These are phyloP conservation scores for Hyppa rectilinea DNA, from an alignment of 2,888 invertebrate species.

Conservation along the genomic window DNA sequence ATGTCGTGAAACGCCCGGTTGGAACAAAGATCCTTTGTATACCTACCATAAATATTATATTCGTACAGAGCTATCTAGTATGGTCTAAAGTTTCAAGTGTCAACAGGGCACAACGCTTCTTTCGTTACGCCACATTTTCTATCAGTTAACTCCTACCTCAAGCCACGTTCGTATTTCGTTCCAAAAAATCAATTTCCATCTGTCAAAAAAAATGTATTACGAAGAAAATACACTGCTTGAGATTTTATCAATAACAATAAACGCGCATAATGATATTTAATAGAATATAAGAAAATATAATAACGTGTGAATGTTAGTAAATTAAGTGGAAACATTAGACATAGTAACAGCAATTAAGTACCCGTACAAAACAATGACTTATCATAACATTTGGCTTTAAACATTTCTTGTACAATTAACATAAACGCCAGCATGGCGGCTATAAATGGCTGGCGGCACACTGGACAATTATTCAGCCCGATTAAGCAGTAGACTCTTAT, in stretches of 20 bases:
- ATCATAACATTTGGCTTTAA: conserved; percentile 63
- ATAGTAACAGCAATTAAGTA: conserved; percentile 51
- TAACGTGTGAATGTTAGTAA: conserved; percentile 52
- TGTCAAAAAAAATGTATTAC: not conserved
- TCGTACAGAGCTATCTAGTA: too few relatives aligned
- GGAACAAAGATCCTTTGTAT: too few relatives aligned
- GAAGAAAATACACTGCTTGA: not conserved
- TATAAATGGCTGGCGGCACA: conserved; percentile 18
- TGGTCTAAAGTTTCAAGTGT: too few relatives aligned
- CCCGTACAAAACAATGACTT: conserved; percentile 64
- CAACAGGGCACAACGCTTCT: too few relatives aligned
- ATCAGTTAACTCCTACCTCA: too few relatives aligned
- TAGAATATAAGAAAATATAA: conserved; percentile 48
- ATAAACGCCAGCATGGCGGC: conserved; percentile 27
- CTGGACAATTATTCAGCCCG: not conserved
- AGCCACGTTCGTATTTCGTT: too few relatives aligned
- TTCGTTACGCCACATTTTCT: too few relatives aligned
- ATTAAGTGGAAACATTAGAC: conserved; percentile 42
- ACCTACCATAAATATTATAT: too few relatives aligned
- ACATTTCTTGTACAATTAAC: conserved; percentile 41
- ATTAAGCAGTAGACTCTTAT: too few relatives aligned
- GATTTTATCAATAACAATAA: conserved; percentile 41
- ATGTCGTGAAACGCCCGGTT: too few relatives aligned
- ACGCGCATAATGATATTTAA: conserved; percentile 19
- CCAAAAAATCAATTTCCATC: not conserved